Evolutionary conservation across 2,888 invertebrate genomes (phyloP), one percentile per base, ranked within the genome.

Genomic region (Volucella inanis): DNA sequence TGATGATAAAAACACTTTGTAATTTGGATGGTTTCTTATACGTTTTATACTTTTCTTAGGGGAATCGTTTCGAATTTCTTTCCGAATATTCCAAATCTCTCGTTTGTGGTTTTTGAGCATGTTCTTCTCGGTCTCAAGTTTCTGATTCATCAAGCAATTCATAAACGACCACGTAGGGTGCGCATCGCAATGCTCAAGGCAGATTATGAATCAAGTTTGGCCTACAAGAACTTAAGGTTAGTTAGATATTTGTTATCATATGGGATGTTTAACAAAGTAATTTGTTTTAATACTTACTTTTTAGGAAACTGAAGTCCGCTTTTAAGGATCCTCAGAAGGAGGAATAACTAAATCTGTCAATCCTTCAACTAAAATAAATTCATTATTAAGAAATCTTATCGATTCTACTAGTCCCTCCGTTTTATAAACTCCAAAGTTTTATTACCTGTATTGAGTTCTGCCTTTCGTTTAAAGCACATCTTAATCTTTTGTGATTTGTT

Each of bases 61-160:
- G 92, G 89, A 65, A 90, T 91, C 87, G 90, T 91, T 71, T 87
- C 89, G 0, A 90, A 89, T 78, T 87, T 90, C 70, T 87, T 91
- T 74, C 92, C 92, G 8, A 89, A 89, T 22, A 89, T 90, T 83
- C 89, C 91, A 18, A 89, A 89, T 65, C 89, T 92, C 4, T 90
- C 94, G 31, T 95, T 96, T 90, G 95, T 96, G 12, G 89, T 94
- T 15, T 92, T 95, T 72, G 96, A 96, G 91, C 96, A 96, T 90
- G 88, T 94, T n/a, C 91, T 96, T 38, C 90, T 96, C 61, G 94
- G 93, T 8, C 88, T 95, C n/a, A 93, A 95, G 85, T 94, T 94
- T 87, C 92, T 94, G 12, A 92, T 96, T 41, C 94, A 95, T 88
- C 94, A 94, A 88, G 93, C 94, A 41, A 96, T 96, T 85, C 94